Percentiles rank a stretch among this genome's conserved stretches.
Evolutionary conservation across 1,140 invertebrate genomes (phyloP).

Genomic region (Caenorhabditis latens): DNA sequence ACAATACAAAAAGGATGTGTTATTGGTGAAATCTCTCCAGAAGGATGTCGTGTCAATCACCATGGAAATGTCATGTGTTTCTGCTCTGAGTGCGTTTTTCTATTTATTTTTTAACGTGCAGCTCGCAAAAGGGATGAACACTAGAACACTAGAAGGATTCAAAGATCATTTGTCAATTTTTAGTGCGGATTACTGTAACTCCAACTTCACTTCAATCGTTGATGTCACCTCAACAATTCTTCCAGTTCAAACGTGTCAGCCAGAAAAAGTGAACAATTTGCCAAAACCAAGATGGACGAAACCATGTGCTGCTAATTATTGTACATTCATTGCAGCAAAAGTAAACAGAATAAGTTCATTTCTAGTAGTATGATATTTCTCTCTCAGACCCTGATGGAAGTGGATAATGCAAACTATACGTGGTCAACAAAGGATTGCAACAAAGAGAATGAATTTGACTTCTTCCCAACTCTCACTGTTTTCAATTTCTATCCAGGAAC

Average conservation of each 20-base stretch:
- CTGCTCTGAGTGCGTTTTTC: slow-evolving; percentile 21
- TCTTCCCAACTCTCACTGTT: slow-evolving; percentile 40
- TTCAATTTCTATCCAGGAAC: slow-evolving; percentile 47
- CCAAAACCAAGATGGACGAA: slow-evolving; percentile 47
- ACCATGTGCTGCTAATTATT: slow-evolving; percentile 39
- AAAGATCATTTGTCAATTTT: background rate
- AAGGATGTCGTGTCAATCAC: slow-evolving; percentile 37
- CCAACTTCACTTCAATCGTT: slow-evolving; percentile 26
- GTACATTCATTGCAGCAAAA: slow-evolving; percentile 24
- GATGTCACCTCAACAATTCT: background rate
- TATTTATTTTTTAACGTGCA: background rate
- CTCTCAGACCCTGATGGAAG: slow-evolving; percentile 6
- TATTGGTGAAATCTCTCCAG: slow-evolving; percentile 19
- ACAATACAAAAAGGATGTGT: slow-evolving; percentile 53
- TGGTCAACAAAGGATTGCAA: slow-evolving; percentile 37
- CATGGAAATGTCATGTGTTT: slow-evolving; percentile 44
- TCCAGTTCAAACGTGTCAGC: slow-evolving; percentile 32
- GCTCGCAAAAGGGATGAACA: background rate
- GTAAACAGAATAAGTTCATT: background rate
- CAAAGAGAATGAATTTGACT: slow-evolving; percentile 38
- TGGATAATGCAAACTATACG: slow-evolving; percentile 25
- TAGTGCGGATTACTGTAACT: slow-evolving; percentile 42
- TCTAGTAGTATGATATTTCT: background rate
- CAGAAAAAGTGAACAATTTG: slow-evolving; percentile 23
- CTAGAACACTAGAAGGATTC: background rate